Percentiles rank a stretch among this genome's conserved stretches.
Evolutionary conservation across 2,113 vertebrate genomes (phyloP).

Genomic region (Regulus satrapa): DNA sequence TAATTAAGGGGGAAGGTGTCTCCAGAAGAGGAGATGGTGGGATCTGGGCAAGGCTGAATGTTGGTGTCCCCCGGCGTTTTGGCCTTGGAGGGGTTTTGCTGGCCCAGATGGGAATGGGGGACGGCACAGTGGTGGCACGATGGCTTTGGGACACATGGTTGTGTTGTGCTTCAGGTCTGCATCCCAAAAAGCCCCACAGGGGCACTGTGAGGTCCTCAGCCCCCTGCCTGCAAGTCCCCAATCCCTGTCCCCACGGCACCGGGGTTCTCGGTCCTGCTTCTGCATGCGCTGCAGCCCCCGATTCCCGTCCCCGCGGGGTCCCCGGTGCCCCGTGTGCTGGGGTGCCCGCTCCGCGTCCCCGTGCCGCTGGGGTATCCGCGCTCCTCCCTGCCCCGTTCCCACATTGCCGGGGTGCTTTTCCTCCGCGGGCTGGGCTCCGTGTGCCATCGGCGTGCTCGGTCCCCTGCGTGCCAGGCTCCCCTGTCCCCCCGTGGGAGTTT

Average conservation of each 20-base stretch:
- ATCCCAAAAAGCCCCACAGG: not conserved
- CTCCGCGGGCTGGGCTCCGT: not conserved
- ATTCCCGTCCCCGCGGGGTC: not conserved
- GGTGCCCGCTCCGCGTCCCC: accelerated
- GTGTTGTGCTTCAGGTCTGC: not conserved
- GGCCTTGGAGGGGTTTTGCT: not conserved
- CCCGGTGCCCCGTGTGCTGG: accelerated
- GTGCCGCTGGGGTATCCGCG: accelerated
- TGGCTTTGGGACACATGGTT: accelerated
- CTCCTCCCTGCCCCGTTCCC: not conserved
- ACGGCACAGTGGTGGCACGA: accelerated
- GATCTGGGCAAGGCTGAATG: not conserved
- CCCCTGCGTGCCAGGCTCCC: not conserved
- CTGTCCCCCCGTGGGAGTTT: not conserved
- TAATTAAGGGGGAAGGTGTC: not conserved
- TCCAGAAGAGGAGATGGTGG: accelerated
- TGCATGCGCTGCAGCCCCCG: not conserved
- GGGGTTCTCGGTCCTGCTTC: accelerated
- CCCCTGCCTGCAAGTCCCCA: not conserved
- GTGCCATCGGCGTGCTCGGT: accelerated
- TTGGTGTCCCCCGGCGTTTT: accelerated
- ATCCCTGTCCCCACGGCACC: not conserved
- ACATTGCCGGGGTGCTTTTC: accelerated
- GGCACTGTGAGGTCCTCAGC: not conserved
- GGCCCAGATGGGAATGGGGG: not conserved